Evolutionary conservation across 2,797 vertebrate species (phyloP), one percentile per base, ranked within the genome.

Genomic region (Monodelphis domestica): DNA sequence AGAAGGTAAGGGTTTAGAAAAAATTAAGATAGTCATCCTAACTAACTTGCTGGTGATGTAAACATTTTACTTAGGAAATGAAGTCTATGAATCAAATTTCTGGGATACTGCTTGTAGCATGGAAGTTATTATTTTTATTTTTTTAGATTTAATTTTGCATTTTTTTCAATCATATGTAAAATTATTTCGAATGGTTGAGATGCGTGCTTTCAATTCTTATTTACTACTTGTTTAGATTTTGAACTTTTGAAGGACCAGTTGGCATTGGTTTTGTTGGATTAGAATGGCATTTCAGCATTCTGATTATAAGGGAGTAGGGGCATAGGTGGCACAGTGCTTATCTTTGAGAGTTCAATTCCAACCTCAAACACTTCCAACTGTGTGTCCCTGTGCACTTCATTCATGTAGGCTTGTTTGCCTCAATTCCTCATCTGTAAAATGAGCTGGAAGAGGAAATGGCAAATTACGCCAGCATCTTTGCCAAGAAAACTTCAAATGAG

Each of bases 41-140:
- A 9, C 33, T 63, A 63, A n/a, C 59, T 14, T 59, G 11, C 30
- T 15, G 33, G 14, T 63, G 12, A n/a, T 63, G 15, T 63, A 15
- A n/a, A n/a, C 14, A 17, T 63, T n/a, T 63, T 63, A n/a, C 33
- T n/a, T 63, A 63, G 59, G 59, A 63, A n/a, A 63, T 63, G 30
- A 4, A 59, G 30, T 30, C 57, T 14, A 12, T 4, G 12, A 51
- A 0, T 12, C 17, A 45, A 17, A 33, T 33, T 28, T 12, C 0
- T 2, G n/a, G 28, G 29, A 30, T 4, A 9, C 2, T 52, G 87
- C 91, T 90, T 91, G 33, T 50, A 70, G 4, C 51, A 54, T 56
- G 52, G 87, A 50, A 30, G 9, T 53, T 12, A 33, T 33, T 33
- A 14, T 4, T 59, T 59, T 59, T 28, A 59, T 59, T 14, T 63